Evolutionary conservation across 2,888 invertebrate species (phyloP), one percentile per base, ranked within the genome.

Genomic region (Cephus nigrinus): DNA sequence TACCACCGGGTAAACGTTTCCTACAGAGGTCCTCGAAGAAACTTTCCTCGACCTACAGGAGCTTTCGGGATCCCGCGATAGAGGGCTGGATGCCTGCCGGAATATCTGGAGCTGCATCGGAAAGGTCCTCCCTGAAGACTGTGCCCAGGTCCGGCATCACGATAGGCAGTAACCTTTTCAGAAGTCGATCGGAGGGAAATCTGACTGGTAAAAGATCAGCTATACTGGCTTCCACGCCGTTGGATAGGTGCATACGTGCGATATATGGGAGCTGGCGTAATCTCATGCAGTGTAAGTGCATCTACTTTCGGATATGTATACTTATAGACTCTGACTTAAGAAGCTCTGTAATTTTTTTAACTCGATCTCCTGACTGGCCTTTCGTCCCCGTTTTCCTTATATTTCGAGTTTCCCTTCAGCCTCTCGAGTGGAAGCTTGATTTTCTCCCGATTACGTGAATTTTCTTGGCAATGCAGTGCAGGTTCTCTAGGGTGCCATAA

Each of bases 251-350:
- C 91, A 94, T 96, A 83, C 94, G 94, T 86, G 95, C 94, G 81
- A 94, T 96, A 86, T 95, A 95, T 89, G 96, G 96, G 84, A 95
- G 95, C 92, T 96, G 96, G 96, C 95, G 94, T 92, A 96, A 96
- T 92, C 94, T 96, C 83, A 93, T 96, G 89, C 94, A 95, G 93
- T 93, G 96, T 96, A 94, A 96, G 96, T 95, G 71, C 71, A 33
- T 55, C 40, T 55, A 55, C 23, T 55, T 55, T 81, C 75, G 40
- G 40, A 55, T 23, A 9, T 23, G 40, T 55, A 55, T 40, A 40
- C 0, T 1, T 55, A 2, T 23, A 23, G 40, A 55, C 23, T 55
- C 23, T 55, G 23, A 9, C 40, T 9, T 23, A 2, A 15, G 40
- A 55, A 55, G 40, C 23, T 55, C 23, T 15, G 23, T 40, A 15